These are phyloP conservation scores for Pocillopora verrucosa DNA, from an alignment of 64 coral and sea anemone species.

Conservation along the genomic window DNA sequence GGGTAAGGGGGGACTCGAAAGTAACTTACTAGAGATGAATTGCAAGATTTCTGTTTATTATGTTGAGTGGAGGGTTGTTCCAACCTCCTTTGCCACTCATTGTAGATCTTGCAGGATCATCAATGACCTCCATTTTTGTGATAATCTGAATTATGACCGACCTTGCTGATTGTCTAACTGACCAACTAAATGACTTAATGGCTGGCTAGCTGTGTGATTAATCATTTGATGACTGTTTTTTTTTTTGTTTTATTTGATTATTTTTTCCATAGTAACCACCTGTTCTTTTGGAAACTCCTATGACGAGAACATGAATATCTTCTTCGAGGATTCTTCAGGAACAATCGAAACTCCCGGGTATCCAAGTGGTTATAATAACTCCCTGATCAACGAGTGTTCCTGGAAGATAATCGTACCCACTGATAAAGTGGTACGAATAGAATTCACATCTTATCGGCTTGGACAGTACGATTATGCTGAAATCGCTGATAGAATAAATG, in stretches of 20 bases:
- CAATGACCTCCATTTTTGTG: too few species aligned
- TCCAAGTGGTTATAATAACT: not conserved
- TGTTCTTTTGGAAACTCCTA: not conserved
- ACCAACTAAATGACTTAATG: too few species aligned
- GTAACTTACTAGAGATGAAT: too few species aligned
- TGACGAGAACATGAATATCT: slow-evolving; percentile 16
- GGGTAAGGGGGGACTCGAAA: too few species aligned
- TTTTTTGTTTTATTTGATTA: not conserved
- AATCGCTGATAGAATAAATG: not conserved
- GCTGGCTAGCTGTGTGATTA: not conserved
- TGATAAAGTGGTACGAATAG: not conserved
- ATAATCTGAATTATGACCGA: too few species aligned
- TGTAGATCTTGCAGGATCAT: too few species aligned
- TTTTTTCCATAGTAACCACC: not conserved
- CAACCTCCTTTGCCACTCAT: too few species aligned
- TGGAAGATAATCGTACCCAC: slow-evolving; percentile 13
- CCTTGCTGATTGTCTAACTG: too few species aligned
- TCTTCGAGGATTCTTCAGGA: not conserved
- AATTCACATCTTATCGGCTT: not conserved
- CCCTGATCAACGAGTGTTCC: not conserved
- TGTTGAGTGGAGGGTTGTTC: too few species aligned
- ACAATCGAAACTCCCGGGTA: not conserved
- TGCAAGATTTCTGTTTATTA: too few species aligned
- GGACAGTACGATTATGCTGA: not conserved
- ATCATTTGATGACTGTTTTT: not conserved